Conservation (phyloP, 2,888 invertebrate species). For the Macrophya annulata region DNA sequence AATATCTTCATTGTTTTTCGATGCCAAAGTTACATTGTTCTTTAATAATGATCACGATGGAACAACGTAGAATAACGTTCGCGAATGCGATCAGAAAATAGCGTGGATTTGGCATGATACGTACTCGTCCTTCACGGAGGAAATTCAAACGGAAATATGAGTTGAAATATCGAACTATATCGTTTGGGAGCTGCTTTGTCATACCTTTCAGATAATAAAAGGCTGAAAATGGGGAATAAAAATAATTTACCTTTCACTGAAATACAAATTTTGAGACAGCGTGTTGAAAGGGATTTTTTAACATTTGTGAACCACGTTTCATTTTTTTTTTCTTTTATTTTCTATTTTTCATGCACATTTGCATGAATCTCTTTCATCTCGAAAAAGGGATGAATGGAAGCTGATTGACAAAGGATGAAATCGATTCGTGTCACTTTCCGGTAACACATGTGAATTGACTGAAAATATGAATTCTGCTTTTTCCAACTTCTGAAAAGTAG, state of each 20-base stretch:
- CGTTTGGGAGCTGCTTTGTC: background rate
- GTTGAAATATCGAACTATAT: background rate
- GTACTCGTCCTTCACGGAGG: no score
- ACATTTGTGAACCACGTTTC: background rate
- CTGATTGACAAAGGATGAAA: background rate
- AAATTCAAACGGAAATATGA: background rate
- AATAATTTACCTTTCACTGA: background rate
- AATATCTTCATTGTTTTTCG: background rate
- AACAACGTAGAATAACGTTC: background rate
- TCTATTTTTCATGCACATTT: background rate
- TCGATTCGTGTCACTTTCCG: background rate
- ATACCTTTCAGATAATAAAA: background rate
- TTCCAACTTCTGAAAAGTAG: background rate
- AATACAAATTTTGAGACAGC: background rate
- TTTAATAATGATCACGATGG: background rate
- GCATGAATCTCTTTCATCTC: background rate
- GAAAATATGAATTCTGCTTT: background rate
- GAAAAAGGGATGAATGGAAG: background rate
- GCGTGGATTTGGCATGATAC: no score
- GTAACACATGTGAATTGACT: background rate
- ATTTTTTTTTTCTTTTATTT: background rate
- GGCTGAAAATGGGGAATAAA: background rate
- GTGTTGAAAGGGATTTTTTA: background rate
- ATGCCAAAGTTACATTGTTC: background rate
- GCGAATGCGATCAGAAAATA: background rate